Evolutionary conservation across 2,888 invertebrate genomes (phyloP).

Genomic region (Diploptera punctata): DNA sequence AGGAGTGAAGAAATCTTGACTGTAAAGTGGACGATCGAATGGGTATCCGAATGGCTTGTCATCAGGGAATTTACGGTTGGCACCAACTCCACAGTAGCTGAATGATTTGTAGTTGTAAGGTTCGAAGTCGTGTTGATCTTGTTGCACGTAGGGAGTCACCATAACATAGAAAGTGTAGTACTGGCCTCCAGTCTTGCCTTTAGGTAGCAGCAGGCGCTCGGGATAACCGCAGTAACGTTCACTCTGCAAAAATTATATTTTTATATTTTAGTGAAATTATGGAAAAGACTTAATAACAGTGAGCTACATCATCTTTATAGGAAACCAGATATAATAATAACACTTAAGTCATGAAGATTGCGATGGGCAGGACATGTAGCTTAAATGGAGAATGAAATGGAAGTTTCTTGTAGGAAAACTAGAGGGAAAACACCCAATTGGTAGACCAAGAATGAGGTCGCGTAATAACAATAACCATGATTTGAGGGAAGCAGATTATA

Average conservation of each 20-base stretch:
- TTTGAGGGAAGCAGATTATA: too few relatives aligned
- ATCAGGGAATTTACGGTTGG: conserved; percentile 56
- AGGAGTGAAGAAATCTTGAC: conserved; percentile 54
- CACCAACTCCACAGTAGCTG: conserved; percentile 48
- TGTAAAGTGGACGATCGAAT: conserved; percentile 61
- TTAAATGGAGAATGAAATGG: too few relatives aligned
- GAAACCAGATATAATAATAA: too few relatives aligned
- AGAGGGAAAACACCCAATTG: too few relatives aligned
- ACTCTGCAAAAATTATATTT: conserved; percentile 25
- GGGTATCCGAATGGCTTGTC: conserved; percentile 64
- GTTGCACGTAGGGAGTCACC: conserved; percentile 64
- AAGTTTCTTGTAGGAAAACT: too few relatives aligned
- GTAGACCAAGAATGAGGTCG: too few relatives aligned
- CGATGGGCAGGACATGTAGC: too few relatives aligned
- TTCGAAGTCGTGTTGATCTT: conserved; percentile 4
- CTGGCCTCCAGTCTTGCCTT: conserved; percentile 68
- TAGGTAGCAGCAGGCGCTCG: conserved; percentile 72
- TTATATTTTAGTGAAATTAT: too few relatives aligned
- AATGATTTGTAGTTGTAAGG: conserved; percentile 66
- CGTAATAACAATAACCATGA: too few relatives aligned
- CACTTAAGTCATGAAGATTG: too few relatives aligned
- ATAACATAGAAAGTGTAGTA: conserved; percentile 69
- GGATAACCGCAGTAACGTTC: conserved; percentile 70
- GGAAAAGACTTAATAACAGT: too few relatives aligned
- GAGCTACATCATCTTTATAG: too few relatives aligned